Percentiles rank a stretch among this genome's conserved stretches.
These are phyloP conservation scores for Drosophila mauritiana DNA, from an alignment of 1,140 invertebrate species.

Conservation along the genomic window DNA sequence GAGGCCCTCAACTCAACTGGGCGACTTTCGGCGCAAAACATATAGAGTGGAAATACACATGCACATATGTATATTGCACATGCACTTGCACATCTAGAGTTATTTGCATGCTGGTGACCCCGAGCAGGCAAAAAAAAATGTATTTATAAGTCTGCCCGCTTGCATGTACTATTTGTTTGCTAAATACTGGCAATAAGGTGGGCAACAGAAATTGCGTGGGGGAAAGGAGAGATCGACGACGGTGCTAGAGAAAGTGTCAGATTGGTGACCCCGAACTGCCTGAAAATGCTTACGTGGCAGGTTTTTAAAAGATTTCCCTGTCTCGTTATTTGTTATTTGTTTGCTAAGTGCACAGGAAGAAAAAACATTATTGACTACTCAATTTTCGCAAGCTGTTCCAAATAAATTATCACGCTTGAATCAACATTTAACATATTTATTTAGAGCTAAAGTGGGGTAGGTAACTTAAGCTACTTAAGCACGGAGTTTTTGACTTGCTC, in stretches of 20 bases:
- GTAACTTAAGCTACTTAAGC: too few species aligned
- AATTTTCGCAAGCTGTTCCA: background rate
- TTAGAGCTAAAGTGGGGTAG: background rate
- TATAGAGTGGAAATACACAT: background rate
- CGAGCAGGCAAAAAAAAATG: constrained; percentile 10
- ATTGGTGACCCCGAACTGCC: constrained; percentile 22
- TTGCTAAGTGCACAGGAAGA: constrained; percentile 21
- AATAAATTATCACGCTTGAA: background rate
- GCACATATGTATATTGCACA: background rate
- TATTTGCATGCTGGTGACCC: constrained; percentile 35
- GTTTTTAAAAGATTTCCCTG: constrained; percentile 17
- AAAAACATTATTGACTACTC: constrained; percentile 5
- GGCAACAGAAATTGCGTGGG: background rate
- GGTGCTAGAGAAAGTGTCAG: constrained; percentile 32
- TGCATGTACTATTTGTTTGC: constrained; percentile 26
- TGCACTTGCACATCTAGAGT: constrained; percentile 2
- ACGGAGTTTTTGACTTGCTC: too few species aligned
- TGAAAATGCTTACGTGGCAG: constrained; percentile 8
- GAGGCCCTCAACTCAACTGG: constrained; percentile 25
- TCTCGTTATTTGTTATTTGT: constrained; percentile 16
- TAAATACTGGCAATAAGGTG: constrained; percentile 20
- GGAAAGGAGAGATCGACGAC: constrained; percentile 5
- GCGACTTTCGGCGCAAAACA: constrained; percentile 8
- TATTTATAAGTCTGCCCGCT: constrained; percentile 26
- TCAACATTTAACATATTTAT: background rate